Conservation (phyloP, 2,888 invertebrate genomes). For the Leptopilina drosophilae region DNA sequence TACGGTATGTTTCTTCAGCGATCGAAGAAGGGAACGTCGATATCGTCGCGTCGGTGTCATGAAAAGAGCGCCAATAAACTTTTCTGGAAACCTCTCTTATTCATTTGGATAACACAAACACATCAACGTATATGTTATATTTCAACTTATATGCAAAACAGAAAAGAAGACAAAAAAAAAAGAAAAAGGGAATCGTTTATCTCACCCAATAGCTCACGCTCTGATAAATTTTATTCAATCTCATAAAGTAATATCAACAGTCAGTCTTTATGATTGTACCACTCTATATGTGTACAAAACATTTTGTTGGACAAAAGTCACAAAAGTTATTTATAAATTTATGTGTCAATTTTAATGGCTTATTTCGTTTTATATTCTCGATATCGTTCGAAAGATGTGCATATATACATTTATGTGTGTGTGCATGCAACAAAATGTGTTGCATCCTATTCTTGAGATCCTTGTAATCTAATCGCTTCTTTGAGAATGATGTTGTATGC, state of each 20-base stretch:
- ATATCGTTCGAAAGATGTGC: neutral
- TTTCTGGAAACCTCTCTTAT: conserved; percentile 24
- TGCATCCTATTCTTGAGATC: neutral
- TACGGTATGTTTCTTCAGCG: conserved; percentile 44
- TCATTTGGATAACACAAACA: conserved; percentile 11
- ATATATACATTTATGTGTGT: too few relatives aligned
- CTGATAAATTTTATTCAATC: conserved; percentile 16
- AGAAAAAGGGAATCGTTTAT: conserved; percentile 1
- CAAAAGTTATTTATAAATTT: neutral
- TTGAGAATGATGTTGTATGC: too few relatives aligned
- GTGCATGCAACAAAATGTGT: too few relatives aligned
- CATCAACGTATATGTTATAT: neutral
- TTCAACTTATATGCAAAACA: neutral
- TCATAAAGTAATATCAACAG: conserved; percentile 7
- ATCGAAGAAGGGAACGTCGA: conserved; percentile 47
- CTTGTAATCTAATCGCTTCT: neutral
- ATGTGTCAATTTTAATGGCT: conserved; percentile 3
- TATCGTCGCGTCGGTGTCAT: conserved; percentile 22
- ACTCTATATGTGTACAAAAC: neutral
- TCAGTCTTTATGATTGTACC: neutral
- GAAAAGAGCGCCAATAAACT: conserved; percentile 32
- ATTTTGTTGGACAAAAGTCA: neutral
- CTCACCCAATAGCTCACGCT: conserved; percentile 11
- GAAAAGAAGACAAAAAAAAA: too few relatives aligned
- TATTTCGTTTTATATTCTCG: neutral